phyloP scores from a whole-genome alignment of 2,797 vertebrate species.

The Podarcis siculus region DNA sequence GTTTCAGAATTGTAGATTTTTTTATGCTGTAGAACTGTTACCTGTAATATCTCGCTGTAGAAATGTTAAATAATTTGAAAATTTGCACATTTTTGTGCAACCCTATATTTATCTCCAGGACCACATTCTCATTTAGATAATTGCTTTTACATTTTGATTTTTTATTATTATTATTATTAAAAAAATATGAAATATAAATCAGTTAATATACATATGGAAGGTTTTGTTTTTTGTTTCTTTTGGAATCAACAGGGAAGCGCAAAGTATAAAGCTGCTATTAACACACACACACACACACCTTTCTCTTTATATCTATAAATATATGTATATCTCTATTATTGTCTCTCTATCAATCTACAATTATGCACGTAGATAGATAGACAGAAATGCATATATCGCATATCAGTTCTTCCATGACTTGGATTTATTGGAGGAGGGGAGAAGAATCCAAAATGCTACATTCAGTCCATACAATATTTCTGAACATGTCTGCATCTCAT shows the following conservation, averaged over 20 bases:
- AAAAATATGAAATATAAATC: constrained; percentile 79
- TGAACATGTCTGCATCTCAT: constrained; percentile 66
- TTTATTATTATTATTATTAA: constrained; percentile 68
- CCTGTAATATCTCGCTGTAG: constrained; percentile 86
- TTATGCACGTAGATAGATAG: constrained; percentile 47
- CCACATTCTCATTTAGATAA: constrained; percentile 72
- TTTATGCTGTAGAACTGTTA: constrained; percentile 92
- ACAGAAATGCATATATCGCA: constrained; percentile 72
- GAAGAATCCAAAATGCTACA: constrained; percentile 61
- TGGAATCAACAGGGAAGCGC: constrained; percentile 99
- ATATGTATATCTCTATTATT: constrained; percentile 66
- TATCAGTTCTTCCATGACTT: constrained; percentile 87
- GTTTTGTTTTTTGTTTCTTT: constrained; percentile 80
- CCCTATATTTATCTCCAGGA: constrained; percentile 81
- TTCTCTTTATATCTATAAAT: constrained; percentile 82
- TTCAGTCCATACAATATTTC: constrained; percentile 50
- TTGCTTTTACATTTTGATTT: constrained; percentile 70
- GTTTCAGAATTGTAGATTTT: constrained; percentile 81
- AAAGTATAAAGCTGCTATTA: constrained; percentile 99
- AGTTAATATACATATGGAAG: constrained; percentile 81
- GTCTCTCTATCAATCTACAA: constrained; percentile 59
- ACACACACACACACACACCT: constrained; percentile 73
- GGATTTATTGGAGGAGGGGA: constrained; percentile 60
- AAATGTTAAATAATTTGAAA: constrained; percentile 77
- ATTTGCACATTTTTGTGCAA: constrained; percentile 86